A percentile compares a stretch with the other conserved stretches of the same genome.
Conservation (phyloP, 1,140 invertebrate species). For the Brachionus sp. region DNA sequence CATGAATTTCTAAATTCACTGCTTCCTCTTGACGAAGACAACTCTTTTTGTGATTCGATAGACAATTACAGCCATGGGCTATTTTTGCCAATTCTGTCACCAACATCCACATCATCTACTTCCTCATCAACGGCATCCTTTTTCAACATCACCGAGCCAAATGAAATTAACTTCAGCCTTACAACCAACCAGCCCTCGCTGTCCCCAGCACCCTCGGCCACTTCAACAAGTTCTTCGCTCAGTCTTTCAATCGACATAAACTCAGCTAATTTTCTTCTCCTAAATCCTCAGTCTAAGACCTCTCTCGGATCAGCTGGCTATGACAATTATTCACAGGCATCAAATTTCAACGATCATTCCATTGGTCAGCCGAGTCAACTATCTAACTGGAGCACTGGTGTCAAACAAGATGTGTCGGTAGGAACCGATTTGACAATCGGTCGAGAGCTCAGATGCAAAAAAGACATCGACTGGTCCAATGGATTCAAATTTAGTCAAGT, state of each 20-base stretch:
- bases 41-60: neutral
- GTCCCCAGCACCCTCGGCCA: neutral
- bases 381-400: neutral
- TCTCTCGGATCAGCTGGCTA: neutral
- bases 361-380: neutral
- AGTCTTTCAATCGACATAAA: neutral
- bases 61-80: neutral
- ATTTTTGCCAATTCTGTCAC: neutral
- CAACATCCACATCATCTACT: neutral
- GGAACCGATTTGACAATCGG: slow-evolving; percentile 11
- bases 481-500: neutral
- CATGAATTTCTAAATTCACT: neutral
- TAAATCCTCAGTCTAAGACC: neutral
- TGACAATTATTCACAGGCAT: neutral
- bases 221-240: neutral
- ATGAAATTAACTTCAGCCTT: neutral
- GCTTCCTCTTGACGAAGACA: neutral
- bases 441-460: neutral
- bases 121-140: slow-evolving; percentile 7
- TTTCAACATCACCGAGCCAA: neutral
- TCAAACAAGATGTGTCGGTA: slow-evolving; percentile 18
- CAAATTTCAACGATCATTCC: neutral
- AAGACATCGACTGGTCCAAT: neutral
- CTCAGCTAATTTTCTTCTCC: neutral
- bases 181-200: neutral